A percentile compares a stretch with the other conserved stretches of the same genome.
Evolutionary conservation across 2,797 vertebrate species (phyloP).

Genomic region (Steatocranus sp.): DNA sequence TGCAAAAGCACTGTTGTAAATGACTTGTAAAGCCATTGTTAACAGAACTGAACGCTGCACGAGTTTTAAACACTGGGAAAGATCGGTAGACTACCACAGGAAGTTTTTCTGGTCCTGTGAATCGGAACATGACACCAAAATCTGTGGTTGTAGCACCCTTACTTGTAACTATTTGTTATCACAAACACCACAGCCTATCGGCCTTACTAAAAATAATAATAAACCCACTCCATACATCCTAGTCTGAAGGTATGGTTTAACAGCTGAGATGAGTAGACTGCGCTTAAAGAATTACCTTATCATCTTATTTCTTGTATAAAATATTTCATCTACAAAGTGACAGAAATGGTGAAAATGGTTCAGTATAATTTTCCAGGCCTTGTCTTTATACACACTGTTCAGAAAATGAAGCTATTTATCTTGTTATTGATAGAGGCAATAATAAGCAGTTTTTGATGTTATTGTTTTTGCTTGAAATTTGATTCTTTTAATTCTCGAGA

Average conservation of each 20-base stretch:
- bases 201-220: not conserved
- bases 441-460: not conserved
- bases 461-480: not conserved
- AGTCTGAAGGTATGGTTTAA: accelerated
- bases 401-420: not conserved
- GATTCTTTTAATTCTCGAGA: accelerated
- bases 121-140: not conserved
- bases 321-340: not conserved
- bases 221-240: not conserved
- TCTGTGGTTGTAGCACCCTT: not conserved
- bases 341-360: not conserved
- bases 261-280: not conserved
- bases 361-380: not conserved
- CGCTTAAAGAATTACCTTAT: not conserved
- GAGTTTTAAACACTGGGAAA: not conserved
- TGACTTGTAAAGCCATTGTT: not conserved
- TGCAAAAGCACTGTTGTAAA: not conserved
- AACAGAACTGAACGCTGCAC: not conserved
- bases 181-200: not conserved
- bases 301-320: not conserved
- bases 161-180: not conserved
- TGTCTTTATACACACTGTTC: not conserved
- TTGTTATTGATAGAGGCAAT: not conserved
- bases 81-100: accelerated
- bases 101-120: not conserved